A percentile compares a stretch with the other conserved stretches of the same genome.
phyloP scores from a whole-genome alignment of 2,888 invertebrate genomes.

The Brachylomia viminalis region DNA sequence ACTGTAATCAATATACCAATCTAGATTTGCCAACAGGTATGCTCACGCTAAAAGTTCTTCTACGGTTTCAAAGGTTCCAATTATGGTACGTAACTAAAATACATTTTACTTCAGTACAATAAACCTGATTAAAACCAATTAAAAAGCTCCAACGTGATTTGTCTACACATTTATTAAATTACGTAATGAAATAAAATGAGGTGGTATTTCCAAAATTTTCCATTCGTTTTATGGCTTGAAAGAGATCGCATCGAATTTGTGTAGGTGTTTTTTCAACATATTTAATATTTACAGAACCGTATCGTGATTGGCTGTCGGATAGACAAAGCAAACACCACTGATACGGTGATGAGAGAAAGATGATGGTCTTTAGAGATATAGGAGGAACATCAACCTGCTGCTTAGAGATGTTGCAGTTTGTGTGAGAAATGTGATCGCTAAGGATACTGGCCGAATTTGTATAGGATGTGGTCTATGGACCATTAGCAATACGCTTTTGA shows the following conservation, averaged over 20 bases:
- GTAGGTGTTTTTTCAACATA: neutral
- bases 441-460: too few species aligned
- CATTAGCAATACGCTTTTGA: too few species aligned
- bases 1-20: slow-evolving; percentile 21
- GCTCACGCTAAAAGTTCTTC: slow-evolving; percentile 30
- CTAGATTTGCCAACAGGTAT: neutral
- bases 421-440: neutral
- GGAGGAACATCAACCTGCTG: neutral
- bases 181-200: slow-evolving; percentile 16
- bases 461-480: too few species aligned
- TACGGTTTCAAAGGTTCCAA: slow-evolving; percentile 10
- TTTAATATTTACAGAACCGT: neutral
- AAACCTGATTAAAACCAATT: slow-evolving; percentile 29
- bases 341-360: neutral
- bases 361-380: neutral
- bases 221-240: slow-evolving; percentile 2
- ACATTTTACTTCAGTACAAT: slow-evolving; percentile 12
- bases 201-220: slow-evolving; percentile 23
- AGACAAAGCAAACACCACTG: neutral
- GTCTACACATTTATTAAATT: slow-evolving; percentile 6
- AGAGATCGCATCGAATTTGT: neutral
- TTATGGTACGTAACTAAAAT: slow-evolving; percentile 11
- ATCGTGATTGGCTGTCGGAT: neutral
- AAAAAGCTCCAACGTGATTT: slow-evolving; percentile 32
- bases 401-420: neutral